Base-by-base conservation (phyloP, 1,140 invertebrate species). In the Forficula auricularia region DNA sequence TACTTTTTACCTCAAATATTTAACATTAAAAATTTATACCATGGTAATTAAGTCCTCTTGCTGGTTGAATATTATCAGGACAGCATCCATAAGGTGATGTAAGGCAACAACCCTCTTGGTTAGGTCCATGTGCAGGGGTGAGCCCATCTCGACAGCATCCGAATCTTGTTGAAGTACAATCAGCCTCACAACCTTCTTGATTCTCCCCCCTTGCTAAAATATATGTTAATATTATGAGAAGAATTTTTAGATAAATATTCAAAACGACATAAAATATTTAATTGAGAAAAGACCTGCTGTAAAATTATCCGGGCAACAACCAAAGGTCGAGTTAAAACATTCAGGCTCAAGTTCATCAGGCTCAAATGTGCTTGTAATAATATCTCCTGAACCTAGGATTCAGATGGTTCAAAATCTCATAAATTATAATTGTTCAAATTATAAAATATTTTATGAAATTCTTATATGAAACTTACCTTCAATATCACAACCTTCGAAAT, bases 61-160 rank as follows among this genome's bases (percentile, higher is more conserved):
- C 86, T 2, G 82, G 65, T n/a, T 74, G 66, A 50, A 84, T 77
- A 50, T 91, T 87, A 56, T 95, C 89, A 1, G 83, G 83, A 56
- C 90, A 95, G 60, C 90, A 96, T 12, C 87, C 84, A 56, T 67
- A 82, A 2, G 58, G 52, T 2, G 71, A 64, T 3, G 68, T 66
- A 19, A 87, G 57, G 56, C 86, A 91, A 60, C 87, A 94, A 1
- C 86, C 86, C 59, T 90, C 80, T 31, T 69, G 62, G 48, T 76
- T 75, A 0, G 73, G 74, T 32, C 89, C 91, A 55, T 89, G 82
- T 1, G 91, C 83, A 2, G 85, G 70, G 0, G 83, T 92, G 43
- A 75, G 58, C 1, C 73, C 73, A 57, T 97, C 91, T 4, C 73
- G 69, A 58, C 94, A 97, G 57, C 92, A 97, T 19, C 82, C 81